Evolutionary conservation across 2,888 invertebrate species (phyloP).

Genomic region (Quadroppia sp.): DNA sequence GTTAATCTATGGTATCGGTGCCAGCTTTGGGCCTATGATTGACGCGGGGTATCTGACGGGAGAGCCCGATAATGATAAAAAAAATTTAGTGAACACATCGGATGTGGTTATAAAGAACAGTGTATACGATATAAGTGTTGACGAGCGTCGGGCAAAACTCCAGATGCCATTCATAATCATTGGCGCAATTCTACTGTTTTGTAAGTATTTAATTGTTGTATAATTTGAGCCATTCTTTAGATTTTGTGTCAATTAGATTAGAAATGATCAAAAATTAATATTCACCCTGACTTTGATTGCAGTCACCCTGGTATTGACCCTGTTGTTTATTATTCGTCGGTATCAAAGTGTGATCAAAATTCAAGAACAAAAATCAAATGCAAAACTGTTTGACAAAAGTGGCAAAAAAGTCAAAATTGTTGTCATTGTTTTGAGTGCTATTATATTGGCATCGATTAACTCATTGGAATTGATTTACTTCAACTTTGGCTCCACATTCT

Average conservation of each 20-base stretch:
- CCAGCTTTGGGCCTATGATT: background rate
- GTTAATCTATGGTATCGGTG: background rate
- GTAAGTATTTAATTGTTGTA: background rate
- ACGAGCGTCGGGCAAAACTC: background rate
- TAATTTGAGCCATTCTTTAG: background rate
- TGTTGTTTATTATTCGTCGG: background rate
- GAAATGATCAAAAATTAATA: background rate
- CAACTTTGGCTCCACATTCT: background rate
- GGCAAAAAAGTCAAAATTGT: background rate
- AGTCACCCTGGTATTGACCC: background rate
- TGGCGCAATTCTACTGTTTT: background rate
- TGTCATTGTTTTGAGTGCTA: background rate
- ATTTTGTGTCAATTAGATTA: background rate
- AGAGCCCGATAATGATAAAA: background rate
- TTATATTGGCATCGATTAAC: background rate
- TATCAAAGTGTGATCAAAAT: background rate
- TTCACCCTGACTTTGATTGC: background rate
- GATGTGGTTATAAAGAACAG: background rate
- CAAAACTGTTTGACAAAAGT: background rate
- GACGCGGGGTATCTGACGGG: background rate
- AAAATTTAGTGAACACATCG: no score
- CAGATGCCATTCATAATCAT: background rate
- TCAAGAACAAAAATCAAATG: no score
- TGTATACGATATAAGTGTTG: background rate
- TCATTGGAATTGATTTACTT: background rate